Base-by-base conservation (phyloP, 2,888 invertebrate species). In the Hartigia nigra region DNA sequence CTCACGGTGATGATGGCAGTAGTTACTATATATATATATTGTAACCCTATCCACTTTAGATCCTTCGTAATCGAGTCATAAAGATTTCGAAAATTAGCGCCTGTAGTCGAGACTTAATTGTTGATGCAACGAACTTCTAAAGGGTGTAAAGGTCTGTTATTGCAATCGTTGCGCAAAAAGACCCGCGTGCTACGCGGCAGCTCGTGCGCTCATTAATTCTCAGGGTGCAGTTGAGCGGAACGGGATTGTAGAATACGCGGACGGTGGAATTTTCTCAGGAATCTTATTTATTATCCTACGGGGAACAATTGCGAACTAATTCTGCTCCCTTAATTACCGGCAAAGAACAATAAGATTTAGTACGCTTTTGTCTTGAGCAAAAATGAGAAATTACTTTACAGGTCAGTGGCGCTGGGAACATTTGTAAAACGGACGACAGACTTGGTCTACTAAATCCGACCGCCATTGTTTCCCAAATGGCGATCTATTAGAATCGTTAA, bases 301-400 rank as follows among this genome's bases (percentile, higher is more conserved):
- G 37, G 81, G 89, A 91, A 91, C 91, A 91, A 91, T 91, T 87
- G 89, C 85, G 85, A 88, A 88, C 89, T 91, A 91, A 91, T 91
- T 91, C 89, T 87, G 87, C 87, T 86, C 86, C 87, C 88, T 90
- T 91, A 91, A 91, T 91, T 91, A 91, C 91, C 88, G 88, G 84
- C 90, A 86, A 88, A 89, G 91, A 91, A 91, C 90, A 91, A 91
- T 91, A 90, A 89, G 90, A 91, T 91, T 91, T 90, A 88, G 86
- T 85, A 87, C 84, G 87, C 91, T 90, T 91, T 91, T 91, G 90
- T 91, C 88, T 84, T 82, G 84, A 79, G 87, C 84, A 91, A 91
- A 91, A 91, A 91, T 91, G 91, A 91, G 88, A 89, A 90, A 91
- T 91, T 90, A 89, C 86, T 84, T 86, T 82, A 85, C 88, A 89